Percentiles rank a stretch among this genome's conserved stretches.
Conservation (phyloP, 1,140 invertebrate genomes). For the Zaprionus nigranus region DNA sequence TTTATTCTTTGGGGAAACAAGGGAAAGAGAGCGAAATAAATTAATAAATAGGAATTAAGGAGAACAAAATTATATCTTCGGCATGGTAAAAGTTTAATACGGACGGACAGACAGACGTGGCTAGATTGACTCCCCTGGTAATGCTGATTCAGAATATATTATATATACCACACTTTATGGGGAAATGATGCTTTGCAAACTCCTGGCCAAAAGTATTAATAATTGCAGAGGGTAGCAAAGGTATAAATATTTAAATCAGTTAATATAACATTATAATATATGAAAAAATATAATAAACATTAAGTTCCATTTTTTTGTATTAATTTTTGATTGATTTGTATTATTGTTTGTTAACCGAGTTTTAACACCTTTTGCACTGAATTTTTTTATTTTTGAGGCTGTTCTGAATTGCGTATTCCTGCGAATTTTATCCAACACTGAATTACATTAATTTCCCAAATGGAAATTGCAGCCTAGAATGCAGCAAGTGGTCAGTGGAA, state of each 20-base stretch:
- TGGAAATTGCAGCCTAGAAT: not conserved
- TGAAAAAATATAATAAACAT: not conserved
- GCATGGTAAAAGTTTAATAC: too few relatives aligned
- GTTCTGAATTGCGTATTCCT: not conserved
- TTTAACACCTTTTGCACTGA: conserved; percentile 1
- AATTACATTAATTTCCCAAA: not conserved
- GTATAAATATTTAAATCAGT: not conserved
- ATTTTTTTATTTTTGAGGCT: not conserved
- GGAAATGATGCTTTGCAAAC: too few relatives aligned
- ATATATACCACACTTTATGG: too few relatives aligned
- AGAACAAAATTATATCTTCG: too few relatives aligned
- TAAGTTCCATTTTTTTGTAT: not conserved
- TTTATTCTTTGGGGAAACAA: too few relatives aligned
- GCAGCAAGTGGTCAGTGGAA: conserved; percentile 4
- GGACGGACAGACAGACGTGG: too few relatives aligned
- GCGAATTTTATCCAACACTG: not conserved
- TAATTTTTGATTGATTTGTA: not conserved
- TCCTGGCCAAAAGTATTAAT: too few relatives aligned
- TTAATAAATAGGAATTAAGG: too few relatives aligned
- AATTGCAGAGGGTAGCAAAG: too few relatives aligned
- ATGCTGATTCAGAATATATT: too few relatives aligned
- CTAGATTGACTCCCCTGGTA: too few relatives aligned
- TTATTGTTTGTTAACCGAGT: conserved; percentile 2
- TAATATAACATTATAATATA: not conserved
- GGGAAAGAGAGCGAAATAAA: too few relatives aligned